phyloP scores from a whole-genome alignment of 2,888 invertebrate genomes.

The Eretmocerus hayati region DNA sequence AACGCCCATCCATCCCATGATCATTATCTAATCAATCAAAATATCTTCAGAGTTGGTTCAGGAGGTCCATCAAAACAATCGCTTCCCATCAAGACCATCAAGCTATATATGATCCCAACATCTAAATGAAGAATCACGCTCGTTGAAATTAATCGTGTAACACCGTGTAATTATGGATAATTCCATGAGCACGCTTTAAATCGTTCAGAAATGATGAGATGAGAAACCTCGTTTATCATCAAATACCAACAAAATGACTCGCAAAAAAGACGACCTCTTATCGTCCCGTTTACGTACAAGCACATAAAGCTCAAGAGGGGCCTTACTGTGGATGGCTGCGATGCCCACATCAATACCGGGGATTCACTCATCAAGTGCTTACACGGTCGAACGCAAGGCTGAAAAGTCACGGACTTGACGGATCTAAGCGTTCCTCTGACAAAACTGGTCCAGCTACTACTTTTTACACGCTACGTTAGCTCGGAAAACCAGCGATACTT shows the following conservation, averaged over 20 bases:
- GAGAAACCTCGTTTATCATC: too few species aligned
- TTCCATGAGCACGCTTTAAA: not conserved
- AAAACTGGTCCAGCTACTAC: not conserved
- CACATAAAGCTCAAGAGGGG: not conserved
- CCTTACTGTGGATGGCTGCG: not conserved
- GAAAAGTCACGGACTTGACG: not conserved
- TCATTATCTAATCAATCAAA: too few species aligned
- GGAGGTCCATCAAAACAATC: not conserved
- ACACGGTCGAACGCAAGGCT: not conserved
- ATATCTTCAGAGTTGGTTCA: not conserved
- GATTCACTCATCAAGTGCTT: too few species aligned
- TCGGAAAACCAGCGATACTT: too few species aligned
- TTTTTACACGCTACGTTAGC: not conserved
- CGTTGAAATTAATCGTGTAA: not conserved
- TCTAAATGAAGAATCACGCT: not conserved
- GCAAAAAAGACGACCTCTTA: too few species aligned
- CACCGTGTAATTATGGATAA: not conserved
- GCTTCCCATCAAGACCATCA: not conserved
- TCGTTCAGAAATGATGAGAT: too few species aligned
- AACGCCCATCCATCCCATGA: too few species aligned
- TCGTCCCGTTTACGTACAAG: too few species aligned
- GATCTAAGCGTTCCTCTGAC: not conserved
- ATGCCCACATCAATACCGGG: too few species aligned
- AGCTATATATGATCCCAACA: not conserved
- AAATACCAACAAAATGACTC: too few species aligned